Conservation (phyloP, 2,888 invertebrate genomes). For the Scrobipalpa atriplicella region DNA sequence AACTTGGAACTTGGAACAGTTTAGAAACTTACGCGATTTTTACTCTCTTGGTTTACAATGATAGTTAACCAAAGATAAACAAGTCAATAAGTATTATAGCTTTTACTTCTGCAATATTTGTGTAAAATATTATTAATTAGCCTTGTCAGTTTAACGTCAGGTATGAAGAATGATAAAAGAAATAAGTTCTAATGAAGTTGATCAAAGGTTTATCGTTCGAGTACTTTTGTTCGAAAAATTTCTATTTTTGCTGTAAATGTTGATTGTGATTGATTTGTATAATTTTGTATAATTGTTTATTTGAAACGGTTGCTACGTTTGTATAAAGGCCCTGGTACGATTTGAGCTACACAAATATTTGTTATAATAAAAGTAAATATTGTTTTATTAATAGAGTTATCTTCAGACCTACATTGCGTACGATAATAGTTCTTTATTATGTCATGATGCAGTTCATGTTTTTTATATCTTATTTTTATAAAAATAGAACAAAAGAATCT, state of each 20-base stretch:
- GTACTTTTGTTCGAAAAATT: not conserved
- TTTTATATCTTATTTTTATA: not conserved
- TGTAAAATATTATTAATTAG: no score
- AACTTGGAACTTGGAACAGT: no score
- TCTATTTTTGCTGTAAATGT: not conserved
- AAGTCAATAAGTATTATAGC: no score
- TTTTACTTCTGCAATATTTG: no score
- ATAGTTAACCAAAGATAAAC: no score
- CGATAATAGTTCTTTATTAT: constrained; percentile 11
- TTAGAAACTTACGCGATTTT: no score
- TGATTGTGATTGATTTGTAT: not conserved
- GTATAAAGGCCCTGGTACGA: not conserved
- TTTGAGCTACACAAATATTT: not conserved
- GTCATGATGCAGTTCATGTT: constrained; percentile 9
- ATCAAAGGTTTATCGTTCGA: not conserved
- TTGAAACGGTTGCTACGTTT: not conserved
- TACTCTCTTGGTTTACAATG: no score
- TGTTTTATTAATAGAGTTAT: constrained; percentile 14
- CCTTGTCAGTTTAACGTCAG: no score
- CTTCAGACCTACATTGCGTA: constrained; percentile 9
- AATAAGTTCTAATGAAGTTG: no score
- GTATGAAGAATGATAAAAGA: no score
- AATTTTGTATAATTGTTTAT: constrained; percentile 2
- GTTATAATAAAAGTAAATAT: constrained; percentile 9
- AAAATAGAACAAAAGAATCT: not conserved